A percentile compares a stretch with the other conserved stretches of the same genome.
These are phyloP conservation scores for Agonopterix subpropinquella DNA, from an alignment of 2,888 invertebrate species.

Conservation along the genomic window DNA sequence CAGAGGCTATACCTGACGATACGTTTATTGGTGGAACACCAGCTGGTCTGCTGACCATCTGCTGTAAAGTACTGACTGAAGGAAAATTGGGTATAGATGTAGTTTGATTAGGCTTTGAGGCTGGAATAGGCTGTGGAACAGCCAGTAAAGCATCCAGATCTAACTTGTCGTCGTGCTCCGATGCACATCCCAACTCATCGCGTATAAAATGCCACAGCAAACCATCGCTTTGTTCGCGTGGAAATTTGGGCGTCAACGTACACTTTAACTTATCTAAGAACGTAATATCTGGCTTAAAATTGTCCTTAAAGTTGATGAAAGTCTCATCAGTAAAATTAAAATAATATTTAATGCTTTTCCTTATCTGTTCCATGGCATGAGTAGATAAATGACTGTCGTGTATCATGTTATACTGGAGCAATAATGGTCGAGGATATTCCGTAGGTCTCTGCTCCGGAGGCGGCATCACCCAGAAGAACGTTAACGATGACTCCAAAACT, in stretches of 20 bases:
- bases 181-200: slow-evolving; percentile 81
- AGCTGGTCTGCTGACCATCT: slow-evolving; percentile 69
- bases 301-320: slow-evolving; percentile 69
- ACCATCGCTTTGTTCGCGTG: slow-evolving; percentile 85
- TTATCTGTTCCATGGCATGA: slow-evolving; percentile 90
- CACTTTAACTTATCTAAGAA: slow-evolving; percentile 91
- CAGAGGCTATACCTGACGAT: slow-evolving; percentile 60
- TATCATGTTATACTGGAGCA: slow-evolving; percentile 89
- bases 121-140: slow-evolving; percentile 72
- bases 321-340: slow-evolving; percentile 71
- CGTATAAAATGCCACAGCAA: slow-evolving; percentile 87
- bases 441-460: slow-evolving; percentile 94
- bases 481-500: slow-evolving; percentile 87
- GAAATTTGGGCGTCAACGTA: slow-evolving; percentile 87
- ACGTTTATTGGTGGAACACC: slow-evolving; percentile 69
- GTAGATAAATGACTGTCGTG: slow-evolving; percentile 88
- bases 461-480: slow-evolving; percentile 97
- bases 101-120: slow-evolving; percentile 53
- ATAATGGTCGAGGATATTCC: slow-evolving; percentile 94
- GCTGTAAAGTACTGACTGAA: slow-evolving; percentile 66
- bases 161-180: slow-evolving; percentile 81
- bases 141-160: slow-evolving; percentile 75
- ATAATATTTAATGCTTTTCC: slow-evolving; percentile 90
- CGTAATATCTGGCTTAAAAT: slow-evolving; percentile 81
- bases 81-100: slow-evolving; percentile 62